A percentile compares a stretch with the other conserved stretches of the same genome.
Conservation (phyloP, 2,888 invertebrate species). For the Chrysotoxum bicinctum region DNA sequence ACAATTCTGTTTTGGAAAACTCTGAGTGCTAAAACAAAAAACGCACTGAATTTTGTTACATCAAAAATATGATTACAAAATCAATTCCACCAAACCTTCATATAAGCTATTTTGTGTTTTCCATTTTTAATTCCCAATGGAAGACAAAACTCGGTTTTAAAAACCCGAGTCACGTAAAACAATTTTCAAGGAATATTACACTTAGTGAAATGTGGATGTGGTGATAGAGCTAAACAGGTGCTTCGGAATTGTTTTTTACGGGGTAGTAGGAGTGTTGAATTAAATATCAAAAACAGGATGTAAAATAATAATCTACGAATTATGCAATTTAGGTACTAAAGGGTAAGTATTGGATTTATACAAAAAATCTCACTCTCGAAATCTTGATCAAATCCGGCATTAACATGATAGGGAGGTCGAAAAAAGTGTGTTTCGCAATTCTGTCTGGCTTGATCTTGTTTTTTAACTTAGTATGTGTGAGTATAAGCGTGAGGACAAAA, state of each 20-base stretch:
- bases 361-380: too few relatives aligned
- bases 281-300: background rate
- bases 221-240: conserved; percentile 4
- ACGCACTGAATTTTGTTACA: background rate
- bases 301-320: background rate
- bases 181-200: conserved; percentile 14
- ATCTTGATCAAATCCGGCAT: too few relatives aligned
- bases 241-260: background rate
- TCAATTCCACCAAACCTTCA: background rate
- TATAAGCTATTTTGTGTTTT: background rate
- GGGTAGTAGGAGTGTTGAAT: background rate
- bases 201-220: background rate
- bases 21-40: too few relatives aligned
- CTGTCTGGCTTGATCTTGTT: too few relatives aligned
- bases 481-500: too few relatives aligned
- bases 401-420: too few relatives aligned
- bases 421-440: too few relatives aligned
- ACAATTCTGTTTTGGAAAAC: too few relatives aligned
- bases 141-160: background rate
- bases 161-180: conserved; percentile 5
- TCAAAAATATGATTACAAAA: background rate
- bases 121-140: background rate
- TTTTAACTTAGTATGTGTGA: too few relatives aligned
- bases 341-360: too few relatives aligned
- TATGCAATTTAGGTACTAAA: too few relatives aligned